Evolutionary conservation across 2,888 invertebrate genomes (phyloP).

Genomic region (Arge pagana): DNA sequence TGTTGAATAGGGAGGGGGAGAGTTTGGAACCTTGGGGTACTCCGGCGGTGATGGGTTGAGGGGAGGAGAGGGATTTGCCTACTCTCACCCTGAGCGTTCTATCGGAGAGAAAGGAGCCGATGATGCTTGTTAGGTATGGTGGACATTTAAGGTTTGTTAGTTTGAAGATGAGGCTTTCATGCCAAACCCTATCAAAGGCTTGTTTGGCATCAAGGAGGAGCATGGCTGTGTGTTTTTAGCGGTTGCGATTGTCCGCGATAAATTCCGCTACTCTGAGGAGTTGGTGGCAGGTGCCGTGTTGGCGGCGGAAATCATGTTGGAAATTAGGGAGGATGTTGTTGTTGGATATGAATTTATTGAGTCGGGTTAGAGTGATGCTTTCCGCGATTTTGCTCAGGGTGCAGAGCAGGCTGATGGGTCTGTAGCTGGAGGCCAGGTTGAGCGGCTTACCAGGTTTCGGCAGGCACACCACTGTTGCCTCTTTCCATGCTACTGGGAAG

Average conservation of each 20-base stretch:
- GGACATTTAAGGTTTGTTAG: neutral
- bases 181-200: neutral
- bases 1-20: neutral
- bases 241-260: conserved; percentile 10
- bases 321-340: conserved; percentile 15
- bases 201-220: neutral
- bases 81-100: neutral
- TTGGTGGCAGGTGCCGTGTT: conserved; percentile 15
- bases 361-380: conserved; percentile 12
- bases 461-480: no score
- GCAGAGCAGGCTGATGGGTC: conserved; percentile 21
- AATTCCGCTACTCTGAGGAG: conserved; percentile 15
- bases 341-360: conserved; percentile 2
- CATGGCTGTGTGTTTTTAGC: neutral
- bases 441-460: conserved; percentile 11
- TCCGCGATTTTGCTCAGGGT: conserved; percentile 16
- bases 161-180: neutral
- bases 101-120: neutral
- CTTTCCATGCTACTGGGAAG: no score
- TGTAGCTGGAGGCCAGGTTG: conserved; percentile 6
- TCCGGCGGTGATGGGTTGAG: neutral
- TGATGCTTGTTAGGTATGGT: neutral
- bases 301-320: conserved; percentile 20
- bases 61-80: neutral
- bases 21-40: neutral